Conservation (phyloP, 2,888 invertebrate species). For the Ormyrus thymus region DNA sequence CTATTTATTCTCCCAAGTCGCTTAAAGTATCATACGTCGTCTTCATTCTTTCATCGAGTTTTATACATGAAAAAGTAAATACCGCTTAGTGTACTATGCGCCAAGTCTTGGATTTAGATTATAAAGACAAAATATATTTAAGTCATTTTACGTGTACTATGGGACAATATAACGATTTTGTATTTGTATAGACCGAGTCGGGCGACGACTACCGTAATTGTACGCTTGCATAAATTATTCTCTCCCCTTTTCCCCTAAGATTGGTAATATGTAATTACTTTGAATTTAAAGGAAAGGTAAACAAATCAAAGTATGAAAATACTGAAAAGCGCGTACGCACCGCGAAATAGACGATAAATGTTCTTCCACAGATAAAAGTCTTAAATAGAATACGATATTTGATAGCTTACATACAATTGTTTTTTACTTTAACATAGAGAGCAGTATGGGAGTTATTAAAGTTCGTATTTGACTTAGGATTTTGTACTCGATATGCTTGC, state of each 20-base stretch:
- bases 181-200: slow-evolving; percentile 67
- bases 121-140: slow-evolving; percentile 61
- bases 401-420: slow-evolving; percentile 55
- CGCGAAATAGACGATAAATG: slow-evolving; percentile 37
- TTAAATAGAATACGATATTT: slow-evolving; percentile 39
- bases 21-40: slow-evolving; percentile 55
- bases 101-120: slow-evolving; percentile 54
- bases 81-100: slow-evolving; percentile 50
- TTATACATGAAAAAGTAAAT: slow-evolving; percentile 48
- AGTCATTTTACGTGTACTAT: slow-evolving; percentile 69
- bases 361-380: slow-evolving; percentile 47
- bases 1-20: slow-evolving; percentile 52
- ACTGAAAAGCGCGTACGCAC: slow-evolving; percentile 3
- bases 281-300: slow-evolving; percentile 20
- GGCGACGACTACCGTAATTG: slow-evolving; percentile 39
- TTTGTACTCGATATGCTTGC: slow-evolving; percentile 41
- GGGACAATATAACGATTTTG: slow-evolving; percentile 73
- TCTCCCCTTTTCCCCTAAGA: slow-evolving; percentile 10
- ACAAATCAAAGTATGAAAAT: slow-evolving; percentile 17
- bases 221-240: slow-evolving; percentile 54
- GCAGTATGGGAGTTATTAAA: slow-evolving; percentile 26
- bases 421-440: slow-evolving; percentile 53
- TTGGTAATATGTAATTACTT: slow-evolving; percentile 45
- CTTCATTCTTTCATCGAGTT: slow-evolving; percentile 50
- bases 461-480: slow-evolving; percentile 40